Conservation (phyloP, 2,113 vertebrate genomes). For the Pedetes capensis region DNA sequence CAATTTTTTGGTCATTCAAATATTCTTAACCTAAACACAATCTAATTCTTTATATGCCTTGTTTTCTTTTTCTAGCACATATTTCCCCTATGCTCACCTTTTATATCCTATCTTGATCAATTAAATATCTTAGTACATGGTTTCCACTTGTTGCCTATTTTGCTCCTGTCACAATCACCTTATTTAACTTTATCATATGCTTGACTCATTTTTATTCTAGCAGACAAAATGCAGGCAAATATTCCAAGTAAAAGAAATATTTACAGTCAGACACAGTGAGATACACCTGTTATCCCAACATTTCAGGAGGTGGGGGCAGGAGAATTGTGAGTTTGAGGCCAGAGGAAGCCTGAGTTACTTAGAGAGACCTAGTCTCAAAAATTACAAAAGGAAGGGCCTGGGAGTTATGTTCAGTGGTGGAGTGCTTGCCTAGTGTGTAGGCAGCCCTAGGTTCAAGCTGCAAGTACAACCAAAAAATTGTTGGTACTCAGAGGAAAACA, state of each 20-base stretch:
- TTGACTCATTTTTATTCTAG: neutral
- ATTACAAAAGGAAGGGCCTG: too few relatives aligned
- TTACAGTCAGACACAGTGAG: too few relatives aligned
- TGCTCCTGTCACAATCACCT: neutral
- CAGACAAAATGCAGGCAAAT: slow-evolving; percentile 3
- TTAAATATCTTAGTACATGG: slow-evolving; percentile 12
- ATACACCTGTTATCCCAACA: too few relatives aligned
- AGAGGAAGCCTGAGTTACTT: too few relatives aligned
- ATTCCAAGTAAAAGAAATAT: neutral
- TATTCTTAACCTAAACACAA: slow-evolving; percentile 5
- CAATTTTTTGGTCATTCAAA: neutral
- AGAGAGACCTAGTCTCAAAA: too few relatives aligned
- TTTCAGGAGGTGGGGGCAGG: too few relatives aligned
- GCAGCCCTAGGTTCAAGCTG: too few relatives aligned
- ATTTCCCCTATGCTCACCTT: neutral
- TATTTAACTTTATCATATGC: slow-evolving; percentile 12
- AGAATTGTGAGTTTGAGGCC: too few relatives aligned
- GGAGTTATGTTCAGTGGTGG: too few relatives aligned
- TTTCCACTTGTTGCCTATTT: neutral
- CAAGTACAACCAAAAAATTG: too few relatives aligned
- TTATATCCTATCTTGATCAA: neutral
- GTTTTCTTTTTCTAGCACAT: slow-evolving; percentile 24
- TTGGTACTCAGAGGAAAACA: slow-evolving; percentile 16
- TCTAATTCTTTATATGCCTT: neutral
- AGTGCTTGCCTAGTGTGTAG: too few relatives aligned